phyloP scores from a whole-genome alignment of 2,113 vertebrate genomes.

The Labeo catla region DNA sequence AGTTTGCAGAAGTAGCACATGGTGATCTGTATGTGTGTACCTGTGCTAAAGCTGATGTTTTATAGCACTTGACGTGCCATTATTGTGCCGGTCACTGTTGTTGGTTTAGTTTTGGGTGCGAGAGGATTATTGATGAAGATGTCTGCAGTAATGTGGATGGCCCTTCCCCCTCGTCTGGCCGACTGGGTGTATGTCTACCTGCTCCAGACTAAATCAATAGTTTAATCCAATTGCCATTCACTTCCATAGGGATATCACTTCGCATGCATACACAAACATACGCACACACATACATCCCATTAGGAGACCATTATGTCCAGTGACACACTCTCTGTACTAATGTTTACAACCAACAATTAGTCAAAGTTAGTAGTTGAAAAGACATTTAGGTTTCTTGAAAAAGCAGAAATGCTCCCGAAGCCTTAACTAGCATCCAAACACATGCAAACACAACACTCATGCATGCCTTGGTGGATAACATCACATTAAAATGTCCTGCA shows the following conservation, averaged over 20 bases:
- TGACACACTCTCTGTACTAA: not conserved
- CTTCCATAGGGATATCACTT: conserved; percentile 57
- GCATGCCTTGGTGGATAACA: conserved; percentile 49
- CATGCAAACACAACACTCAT: conserved; percentile 41
- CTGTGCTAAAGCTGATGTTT: not conserved
- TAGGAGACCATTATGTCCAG: conserved; percentile 14
- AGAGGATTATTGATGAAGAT: conserved; percentile 59
- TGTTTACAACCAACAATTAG: not conserved
- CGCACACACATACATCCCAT: conserved; percentile 3
- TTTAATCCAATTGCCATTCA: conserved; percentile 73
- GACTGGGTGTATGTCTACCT: conserved; percentile 67
- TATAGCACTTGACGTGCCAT: not conserved
- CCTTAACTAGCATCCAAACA: conserved; percentile 25
- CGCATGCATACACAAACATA: conserved; percentile 6
- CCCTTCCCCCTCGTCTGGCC: conserved; percentile 64
- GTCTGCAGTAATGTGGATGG: conserved; percentile 59
- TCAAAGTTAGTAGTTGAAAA: conserved; percentile 14
- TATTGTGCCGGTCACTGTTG: not conserved
- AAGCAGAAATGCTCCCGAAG: not conserved
- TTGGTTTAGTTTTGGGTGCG: conserved; percentile 35
- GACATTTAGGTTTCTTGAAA: not conserved
- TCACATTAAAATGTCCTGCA: conserved; percentile 63
- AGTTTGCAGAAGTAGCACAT: not conserved
- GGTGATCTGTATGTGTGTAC: not conserved
- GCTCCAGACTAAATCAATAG: conserved; percentile 77